Percentiles rank a stretch among this genome's conserved stretches.
These are phyloP conservation scores for Drosophila arawakana DNA, from an alignment of 1,140 invertebrate genomes.

Conservation along the genomic window DNA sequence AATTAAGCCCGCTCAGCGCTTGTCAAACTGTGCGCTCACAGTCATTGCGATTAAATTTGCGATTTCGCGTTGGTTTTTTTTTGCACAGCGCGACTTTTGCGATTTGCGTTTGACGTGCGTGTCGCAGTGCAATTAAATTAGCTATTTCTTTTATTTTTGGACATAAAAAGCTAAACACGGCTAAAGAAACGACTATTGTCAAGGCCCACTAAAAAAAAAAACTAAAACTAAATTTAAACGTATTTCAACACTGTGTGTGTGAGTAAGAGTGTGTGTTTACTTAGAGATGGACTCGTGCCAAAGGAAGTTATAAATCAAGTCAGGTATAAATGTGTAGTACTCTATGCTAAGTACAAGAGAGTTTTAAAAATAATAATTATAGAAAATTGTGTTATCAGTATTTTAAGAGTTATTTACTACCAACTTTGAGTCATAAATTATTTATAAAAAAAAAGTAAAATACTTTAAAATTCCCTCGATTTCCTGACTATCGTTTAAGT, in stretches of 20 bases:
- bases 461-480: too few relatives aligned
- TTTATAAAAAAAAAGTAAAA: too few relatives aligned
- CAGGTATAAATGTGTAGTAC: neutral
- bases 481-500: too few relatives aligned
- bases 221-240: slow-evolving; percentile 2
- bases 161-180: slow-evolving; percentile 28
- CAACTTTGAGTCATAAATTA: too few relatives aligned
- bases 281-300: slow-evolving; percentile 38
- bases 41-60: slow-evolving; percentile 56
- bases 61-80: slow-evolving; percentile 16
- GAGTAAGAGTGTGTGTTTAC: neutral
- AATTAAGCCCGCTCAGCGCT: slow-evolving; percentile 44
- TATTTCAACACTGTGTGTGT: slow-evolving; percentile 49
- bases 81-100: slow-evolving; percentile 17
- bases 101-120: slow-evolving; percentile 51
- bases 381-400: too few relatives aligned
- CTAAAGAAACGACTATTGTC: slow-evolving; percentile 43
- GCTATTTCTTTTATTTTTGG: slow-evolving; percentile 5
- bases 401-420: too few relatives aligned
- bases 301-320: neutral
- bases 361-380: too few relatives aligned
- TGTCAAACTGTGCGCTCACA: slow-evolving; percentile 38
- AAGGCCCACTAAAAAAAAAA: slow-evolving; percentile 36
- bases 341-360: too few relatives aligned
- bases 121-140: slow-evolving; percentile 48